Evolutionary conservation across 2,113 vertebrate species (phyloP).

Genomic region (Ceratotherium simum): DNA sequence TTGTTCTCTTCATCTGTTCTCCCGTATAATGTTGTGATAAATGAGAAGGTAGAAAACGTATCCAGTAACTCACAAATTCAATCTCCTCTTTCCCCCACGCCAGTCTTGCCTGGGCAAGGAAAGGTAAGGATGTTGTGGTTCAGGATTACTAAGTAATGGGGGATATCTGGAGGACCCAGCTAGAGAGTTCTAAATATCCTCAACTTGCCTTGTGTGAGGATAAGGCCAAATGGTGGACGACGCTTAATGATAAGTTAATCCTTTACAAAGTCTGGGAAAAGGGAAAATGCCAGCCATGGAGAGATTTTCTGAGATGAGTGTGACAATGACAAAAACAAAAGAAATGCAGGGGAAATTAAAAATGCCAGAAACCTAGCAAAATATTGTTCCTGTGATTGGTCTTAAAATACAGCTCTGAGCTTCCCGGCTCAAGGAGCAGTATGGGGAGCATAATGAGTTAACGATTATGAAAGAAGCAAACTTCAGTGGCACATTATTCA

Average conservation of each 20-base stretch:
- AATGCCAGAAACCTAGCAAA: background rate
- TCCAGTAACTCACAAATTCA: background rate
- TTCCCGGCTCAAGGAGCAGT: background rate
- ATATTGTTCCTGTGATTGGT: background rate
- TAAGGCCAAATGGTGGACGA: background rate
- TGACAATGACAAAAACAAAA: background rate
- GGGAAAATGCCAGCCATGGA: background rate
- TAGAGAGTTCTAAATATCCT: background rate
- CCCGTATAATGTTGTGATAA: background rate
- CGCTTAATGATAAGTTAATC: background rate
- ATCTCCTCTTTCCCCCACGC: background rate
- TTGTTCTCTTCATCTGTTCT: constrained; percentile 18
- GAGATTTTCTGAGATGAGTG: background rate
- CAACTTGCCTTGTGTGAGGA: background rate
- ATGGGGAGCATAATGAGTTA: background rate
- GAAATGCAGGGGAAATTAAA: background rate
- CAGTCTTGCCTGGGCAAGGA: background rate
- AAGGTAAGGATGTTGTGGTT: background rate
- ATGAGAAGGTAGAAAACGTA: background rate
- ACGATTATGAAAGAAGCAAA: background rate
- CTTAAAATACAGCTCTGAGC: background rate
- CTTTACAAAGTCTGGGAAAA: background rate
- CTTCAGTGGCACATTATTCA: background rate
- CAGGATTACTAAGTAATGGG: background rate
- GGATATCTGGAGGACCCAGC: background rate